phyloP scores from a whole-genome alignment of 1,140 invertebrate genomes.

The Brachionus sp. region DNA sequence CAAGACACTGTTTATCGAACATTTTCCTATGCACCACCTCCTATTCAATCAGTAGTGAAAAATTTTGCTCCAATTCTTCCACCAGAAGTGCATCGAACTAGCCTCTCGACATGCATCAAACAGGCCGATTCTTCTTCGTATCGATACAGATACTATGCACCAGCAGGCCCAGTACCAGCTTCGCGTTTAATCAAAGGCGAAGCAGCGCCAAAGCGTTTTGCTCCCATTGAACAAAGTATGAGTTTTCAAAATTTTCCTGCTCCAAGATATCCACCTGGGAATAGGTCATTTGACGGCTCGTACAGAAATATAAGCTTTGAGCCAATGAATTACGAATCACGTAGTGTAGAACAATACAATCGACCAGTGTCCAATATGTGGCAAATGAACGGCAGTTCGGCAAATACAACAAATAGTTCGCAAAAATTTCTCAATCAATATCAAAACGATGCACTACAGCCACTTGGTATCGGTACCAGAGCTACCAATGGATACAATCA shows the following conservation, averaged over 20 bases:
- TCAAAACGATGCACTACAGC: background rate
- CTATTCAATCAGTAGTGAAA: background rate
- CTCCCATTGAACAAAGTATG: slow-evolving; percentile 2
- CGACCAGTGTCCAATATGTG: background rate
- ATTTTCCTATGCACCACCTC: background rate
- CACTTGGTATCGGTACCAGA: background rate
- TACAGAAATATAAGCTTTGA: slow-evolving; percentile 6
- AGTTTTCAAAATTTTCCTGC: background rate
- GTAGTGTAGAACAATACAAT: background rate
- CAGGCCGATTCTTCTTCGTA: background rate
- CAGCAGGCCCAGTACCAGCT: background rate
- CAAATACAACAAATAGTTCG: slow-evolving; percentile 14
- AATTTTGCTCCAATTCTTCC: background rate
- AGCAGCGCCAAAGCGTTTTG: background rate
- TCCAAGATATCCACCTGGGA: background rate
- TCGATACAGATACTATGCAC: background rate
- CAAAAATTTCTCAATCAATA: slow-evolving; percentile 17
- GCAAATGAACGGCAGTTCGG: background rate
- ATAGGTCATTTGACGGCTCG: background rate
- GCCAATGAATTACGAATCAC: background rate
- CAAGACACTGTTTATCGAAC: slow-evolving; percentile 4
- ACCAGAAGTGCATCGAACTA: background rate
- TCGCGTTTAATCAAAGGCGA: background rate
- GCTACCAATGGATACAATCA: background rate
- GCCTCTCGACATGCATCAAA: background rate